Percentiles rank a stretch among this genome's conserved stretches.
phyloP scores from a whole-genome alignment of 2,888 invertebrate genomes.

The Acanthosepion lycidas region DNA sequence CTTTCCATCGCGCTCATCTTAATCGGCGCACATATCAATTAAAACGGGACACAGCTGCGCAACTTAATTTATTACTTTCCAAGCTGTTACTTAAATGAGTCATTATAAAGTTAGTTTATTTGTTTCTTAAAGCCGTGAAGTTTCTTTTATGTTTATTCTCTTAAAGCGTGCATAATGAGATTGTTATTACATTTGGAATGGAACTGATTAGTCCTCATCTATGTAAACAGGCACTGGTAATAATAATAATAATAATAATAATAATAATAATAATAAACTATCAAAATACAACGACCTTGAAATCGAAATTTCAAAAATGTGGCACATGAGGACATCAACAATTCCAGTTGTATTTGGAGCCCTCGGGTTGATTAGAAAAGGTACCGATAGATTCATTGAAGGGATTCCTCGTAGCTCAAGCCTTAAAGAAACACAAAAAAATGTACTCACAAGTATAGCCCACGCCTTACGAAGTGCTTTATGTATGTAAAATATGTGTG shows the following conservation, averaged over 20 bases:
- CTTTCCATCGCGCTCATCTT: not conserved
- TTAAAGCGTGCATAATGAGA: constrained; percentile 22
- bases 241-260: not conserved
- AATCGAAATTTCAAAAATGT: no score
- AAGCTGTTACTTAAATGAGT: constrained; percentile 33
- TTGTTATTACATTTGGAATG: not conserved
- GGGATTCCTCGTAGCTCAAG: no score
- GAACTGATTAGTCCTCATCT: constrained; percentile 33
- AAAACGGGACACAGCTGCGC: constrained; percentile 12
- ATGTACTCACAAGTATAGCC: no score
- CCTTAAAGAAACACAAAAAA: no score
- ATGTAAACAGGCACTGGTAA: not conserved
- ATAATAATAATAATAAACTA: not conserved
- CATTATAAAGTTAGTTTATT: constrained; percentile 10
- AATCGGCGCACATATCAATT: constrained; percentile 33
- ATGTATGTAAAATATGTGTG: no score
- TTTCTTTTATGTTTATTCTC: constrained; percentile 1
- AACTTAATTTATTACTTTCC: constrained; percentile 21
- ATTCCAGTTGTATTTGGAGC: not conserved
- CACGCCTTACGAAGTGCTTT: no score
- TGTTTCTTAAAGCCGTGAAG: not conserved
- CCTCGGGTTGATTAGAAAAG: no score
- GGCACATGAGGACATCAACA: not conserved
- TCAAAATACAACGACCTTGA: no score
- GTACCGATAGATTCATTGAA: no score